Base-by-base conservation (phyloP, 2,888 invertebrate species). In the Ariolimax columbianus region DNA sequence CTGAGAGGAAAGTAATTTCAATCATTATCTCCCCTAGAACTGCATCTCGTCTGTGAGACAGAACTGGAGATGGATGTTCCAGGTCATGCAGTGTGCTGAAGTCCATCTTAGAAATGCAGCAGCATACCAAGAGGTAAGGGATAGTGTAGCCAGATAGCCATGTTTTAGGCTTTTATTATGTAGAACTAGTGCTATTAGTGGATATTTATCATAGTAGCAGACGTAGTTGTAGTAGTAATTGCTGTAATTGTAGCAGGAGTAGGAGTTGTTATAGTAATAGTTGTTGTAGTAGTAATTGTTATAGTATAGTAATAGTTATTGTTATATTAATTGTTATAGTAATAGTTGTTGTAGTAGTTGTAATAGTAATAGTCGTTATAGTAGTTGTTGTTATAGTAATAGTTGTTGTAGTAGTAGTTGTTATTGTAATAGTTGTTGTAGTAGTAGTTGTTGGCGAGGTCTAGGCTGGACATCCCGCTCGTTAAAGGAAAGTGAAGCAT, bases 61-160 rank as follows among this genome's bases (percentile, higher is more conserved):
- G 51, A 93, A 92, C 87, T 94, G 93, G 93, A 83, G 86, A 40
- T 94, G 93, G 93, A 79, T 93, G 40, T 89, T 89, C 75, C 91
- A 90, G 77, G 88, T 92, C 43, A 90, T 92, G 88, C 91, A 92
- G 79, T 94, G 93, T 88, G 89, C 93, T 0, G 92, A 93, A 59
- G 90, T 92, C 9, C 93, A 94, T 85, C 89, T 93, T 51, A 89
- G 91, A 14, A 92, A 93, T 85, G 91, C 92, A 3, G 91, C 93
- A 1, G 90, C 91, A 6, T 93, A 93, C 83, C 93, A 94, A 83
- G 91, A 93, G 92, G 93, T 93, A 85, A 47, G 6, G 14, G 14
- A 47, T 9, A 47, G 47, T 47, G 47, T 47, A 47, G 14, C 14
- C 47, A 47, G 6, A 14, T 9, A 47, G 47, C 14, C 6, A 47